Evolutionary conservation across 1,140 invertebrate genomes (phyloP), one percentile per base, ranked within the genome.

Genomic region (Hesperophylax magnus): DNA sequence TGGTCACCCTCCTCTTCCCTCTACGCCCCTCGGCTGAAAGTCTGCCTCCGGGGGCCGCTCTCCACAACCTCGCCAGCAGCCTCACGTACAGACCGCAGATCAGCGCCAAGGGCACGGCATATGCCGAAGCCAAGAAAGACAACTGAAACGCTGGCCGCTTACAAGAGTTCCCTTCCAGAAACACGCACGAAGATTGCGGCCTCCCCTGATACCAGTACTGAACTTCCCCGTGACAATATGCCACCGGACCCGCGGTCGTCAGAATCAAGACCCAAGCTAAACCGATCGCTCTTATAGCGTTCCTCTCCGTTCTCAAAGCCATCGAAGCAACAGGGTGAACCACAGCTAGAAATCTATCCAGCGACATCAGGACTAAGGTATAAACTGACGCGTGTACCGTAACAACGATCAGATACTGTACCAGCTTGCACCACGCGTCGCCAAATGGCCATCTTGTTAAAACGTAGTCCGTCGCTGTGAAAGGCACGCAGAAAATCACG

Each of bases 401-500:
- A 1, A 98, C 97, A 83, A 96, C 95, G 84, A 95, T 96, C 65
- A 92, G 87, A 77, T 92, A 92, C 82, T 92, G 92, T 3, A 97
- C 95, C 22, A 96, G 93, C 90, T 97, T 96, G 90, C 97, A 98
- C 96, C 96, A 97, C 77, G 94, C 86, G 84, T 95, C 93, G 11
- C 97, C 97, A 86, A 98, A 98, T 0, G 96, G 96, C 98, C 98
- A 99, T 86, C 93, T 93, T 0, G 94, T 93, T 84, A 97, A 88
- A 0, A 96, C 95, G 88, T 97, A 98, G 85, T 97, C 96, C 17
- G 94, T 94, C 0, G 96, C 96, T 5, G 97, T 98, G 86, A 97
- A 97, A 0, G 98, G 98, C 34, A 99, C 97, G 89, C 98, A 99
- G 88, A 99, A 97, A 61, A 98, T 93, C 54, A 99, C 97, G 88